Percentiles rank a stretch among this genome's conserved stretches.
Evolutionary conservation across 1,140 invertebrate species (phyloP).

Genomic region (Drosophila murphyi): DNA sequence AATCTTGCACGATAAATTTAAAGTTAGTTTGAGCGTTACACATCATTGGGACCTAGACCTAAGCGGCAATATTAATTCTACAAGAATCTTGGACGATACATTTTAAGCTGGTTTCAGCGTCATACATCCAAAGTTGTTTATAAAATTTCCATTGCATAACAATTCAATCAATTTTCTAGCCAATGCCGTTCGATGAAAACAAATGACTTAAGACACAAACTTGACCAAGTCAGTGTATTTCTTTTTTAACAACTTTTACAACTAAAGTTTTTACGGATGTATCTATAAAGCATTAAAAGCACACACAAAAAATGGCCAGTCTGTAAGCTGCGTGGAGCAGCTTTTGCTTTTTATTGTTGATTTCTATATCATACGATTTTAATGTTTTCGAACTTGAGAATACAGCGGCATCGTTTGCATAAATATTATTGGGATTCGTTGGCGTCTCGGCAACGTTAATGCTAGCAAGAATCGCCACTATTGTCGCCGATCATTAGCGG

Average conservation of each 20-base stretch:
- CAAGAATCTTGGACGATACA: no score
- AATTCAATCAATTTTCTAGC: constrained; percentile 58
- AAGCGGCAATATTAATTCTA: no score
- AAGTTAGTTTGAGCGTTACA: not conserved
- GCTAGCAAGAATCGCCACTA: constrained; percentile 54
- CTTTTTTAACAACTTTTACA: constrained; percentile 64
- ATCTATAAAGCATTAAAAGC: constrained; percentile 49
- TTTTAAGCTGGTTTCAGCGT: not conserved
- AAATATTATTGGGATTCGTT: constrained; percentile 57
- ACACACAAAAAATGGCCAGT: constrained; percentile 26
- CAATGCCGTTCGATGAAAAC: constrained; percentile 61
- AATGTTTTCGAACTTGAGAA: constrained; percentile 80
- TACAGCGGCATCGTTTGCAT: constrained; percentile 69
- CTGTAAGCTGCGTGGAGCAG: not conserved
- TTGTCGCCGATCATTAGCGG: constrained; percentile 29
- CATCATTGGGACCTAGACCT: not conserved
- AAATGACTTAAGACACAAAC: constrained; percentile 79
- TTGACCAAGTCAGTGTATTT: constrained; percentile 25
- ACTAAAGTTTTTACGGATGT: constrained; percentile 56
- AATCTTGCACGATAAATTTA: no score
- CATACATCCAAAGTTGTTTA: not conserved
- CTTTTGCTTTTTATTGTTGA: constrained; percentile 27
- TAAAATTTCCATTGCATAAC: constrained; percentile 9
- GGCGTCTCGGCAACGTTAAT: constrained; percentile 8
- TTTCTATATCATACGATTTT: constrained; percentile 60